Evolutionary conservation across 2,888 invertebrate genomes (phyloP), one percentile per base, ranked within the genome.

Genomic region (Dolichopus griseipennis): DNA sequence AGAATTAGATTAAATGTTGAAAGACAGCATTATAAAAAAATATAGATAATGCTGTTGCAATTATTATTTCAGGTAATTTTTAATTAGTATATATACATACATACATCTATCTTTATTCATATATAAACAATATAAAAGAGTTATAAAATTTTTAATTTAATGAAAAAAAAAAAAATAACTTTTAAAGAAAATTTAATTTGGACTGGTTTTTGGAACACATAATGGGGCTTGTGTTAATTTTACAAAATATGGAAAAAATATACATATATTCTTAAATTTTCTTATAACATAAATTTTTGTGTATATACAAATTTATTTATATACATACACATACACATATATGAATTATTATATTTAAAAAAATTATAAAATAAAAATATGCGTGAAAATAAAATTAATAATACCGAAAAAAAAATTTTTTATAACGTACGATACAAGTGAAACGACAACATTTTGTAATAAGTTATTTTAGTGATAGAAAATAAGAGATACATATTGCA

Each of bases 331-430:
- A 43, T 9, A 43, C 9, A 6, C 6, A 52, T 18, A 52, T 18
- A 52, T 52, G 15, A 27, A 27, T 27, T 52, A 18, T 12, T 52
- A n/a, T 52, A 52, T 52, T 52, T 52, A 52, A 18, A n/a, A n/a
- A 43, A 52, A 52, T 52, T 18, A 52, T 52, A 52, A 52, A 52
- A 6, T 52, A 27, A n/a, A 52, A 52, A 52, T 52, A 52, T 52
- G 52, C 52, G 52, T 52, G 52, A 52, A 52, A 52, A 52, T 52
- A 52, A 52, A 52, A 52, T 52, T 52, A 52, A 15, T 52, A 52
- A 15, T 18, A 52, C 15, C 18, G 9, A 52, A 52, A 52, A 52
- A 52, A 18, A 41, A 41, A 41, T 5, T 41, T 1, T 41, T 41
- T n/a, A n/a, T n/a, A n/a, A n/a, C n/a, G n/a, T n/a, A n/a, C n/a